phyloP scores from a whole-genome alignment of 2,888 invertebrate genomes.

The Xestia c-nigrum region DNA sequence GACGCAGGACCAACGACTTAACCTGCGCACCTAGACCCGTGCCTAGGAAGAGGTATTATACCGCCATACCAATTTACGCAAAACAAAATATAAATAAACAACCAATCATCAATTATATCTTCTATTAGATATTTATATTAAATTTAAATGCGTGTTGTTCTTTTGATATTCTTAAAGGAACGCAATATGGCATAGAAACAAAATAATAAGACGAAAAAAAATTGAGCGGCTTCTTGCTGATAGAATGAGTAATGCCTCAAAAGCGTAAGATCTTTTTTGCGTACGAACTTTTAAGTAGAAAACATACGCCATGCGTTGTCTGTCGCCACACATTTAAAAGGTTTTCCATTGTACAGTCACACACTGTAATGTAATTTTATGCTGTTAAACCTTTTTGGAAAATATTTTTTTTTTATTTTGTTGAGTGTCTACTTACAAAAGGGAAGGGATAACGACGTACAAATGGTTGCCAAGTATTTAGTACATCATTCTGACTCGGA shows the following conservation, averaged over 20 bases:
- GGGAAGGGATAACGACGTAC: too few relatives aligned
- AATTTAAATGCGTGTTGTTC: not conserved
- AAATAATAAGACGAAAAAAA: constrained; percentile 6
- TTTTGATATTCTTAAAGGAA: not conserved
- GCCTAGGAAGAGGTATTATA: too few relatives aligned
- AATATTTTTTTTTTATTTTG: not conserved
- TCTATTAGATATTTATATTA: too few relatives aligned
- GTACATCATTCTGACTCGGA: too few relatives aligned
- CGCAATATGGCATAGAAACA: not conserved
- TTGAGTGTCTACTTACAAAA: too few relatives aligned
- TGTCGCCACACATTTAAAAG: constrained; percentile 46
- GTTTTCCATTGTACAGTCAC: constrained; percentile 38
- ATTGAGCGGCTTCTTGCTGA: constrained; percentile 8
- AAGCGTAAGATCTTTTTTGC: constrained; percentile 8
- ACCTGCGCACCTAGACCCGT: too few relatives aligned
- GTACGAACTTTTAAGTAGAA: constrained; percentile 21
- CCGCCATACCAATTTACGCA: not conserved
- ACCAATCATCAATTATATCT: not conserved
- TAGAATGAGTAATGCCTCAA: constrained; percentile 34
- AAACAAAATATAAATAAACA: not conserved
- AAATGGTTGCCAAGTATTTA: too few relatives aligned
- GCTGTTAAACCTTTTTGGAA: not conserved
- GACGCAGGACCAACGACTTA: too few relatives aligned
- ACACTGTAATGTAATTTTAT: not conserved
- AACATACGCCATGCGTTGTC: constrained; percentile 50